phyloP scores from a whole-genome alignment of 2,888 invertebrate species.

The Hemistola chrysoprasaria region DNA sequence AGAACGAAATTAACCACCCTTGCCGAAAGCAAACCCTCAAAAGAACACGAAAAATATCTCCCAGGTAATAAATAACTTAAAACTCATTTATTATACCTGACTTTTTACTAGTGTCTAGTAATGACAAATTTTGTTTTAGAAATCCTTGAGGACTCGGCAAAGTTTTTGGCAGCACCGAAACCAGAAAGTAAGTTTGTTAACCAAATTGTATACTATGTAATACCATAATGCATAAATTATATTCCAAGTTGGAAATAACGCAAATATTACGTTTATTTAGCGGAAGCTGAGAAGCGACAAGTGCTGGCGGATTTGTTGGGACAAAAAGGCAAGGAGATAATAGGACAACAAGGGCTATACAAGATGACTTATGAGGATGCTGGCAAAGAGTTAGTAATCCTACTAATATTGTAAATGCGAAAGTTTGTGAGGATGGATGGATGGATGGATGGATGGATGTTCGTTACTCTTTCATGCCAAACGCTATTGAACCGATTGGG shows the following conservation, averaged over 20 bases:
- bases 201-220: no score
- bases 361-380: slow-evolving; percentile 54
- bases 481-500: no score
- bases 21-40: slow-evolving; percentile 38
- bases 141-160: slow-evolving; percentile 54
- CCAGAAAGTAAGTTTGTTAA: slow-evolving; percentile 57
- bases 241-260: no score
- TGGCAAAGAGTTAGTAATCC: slow-evolving; percentile 53
- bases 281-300: slow-evolving; percentile 46
- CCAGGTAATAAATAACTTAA: slow-evolving; percentile 39
- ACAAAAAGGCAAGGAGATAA: slow-evolving; percentile 41
- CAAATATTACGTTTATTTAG: slow-evolving; percentile 24
- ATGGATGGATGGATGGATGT: no score
- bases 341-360: slow-evolving; percentile 47
- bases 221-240: no score
- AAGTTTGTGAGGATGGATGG: no score
- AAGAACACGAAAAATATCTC: slow-evolving; percentile 39
- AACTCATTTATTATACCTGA: slow-evolving; percentile 3
- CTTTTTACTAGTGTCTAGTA: no score
- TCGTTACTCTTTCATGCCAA: no score
- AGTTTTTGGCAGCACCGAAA: slow-evolving; percentile 50
- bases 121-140: slow-evolving; percentile 34
- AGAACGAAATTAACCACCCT: slow-evolving; percentile 46
- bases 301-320: slow-evolving; percentile 56
- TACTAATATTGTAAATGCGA: no score